These are phyloP conservation scores for Rhynchotus rufescens DNA, from an alignment of 2,797 vertebrate genomes.

Conservation along the genomic window DNA sequence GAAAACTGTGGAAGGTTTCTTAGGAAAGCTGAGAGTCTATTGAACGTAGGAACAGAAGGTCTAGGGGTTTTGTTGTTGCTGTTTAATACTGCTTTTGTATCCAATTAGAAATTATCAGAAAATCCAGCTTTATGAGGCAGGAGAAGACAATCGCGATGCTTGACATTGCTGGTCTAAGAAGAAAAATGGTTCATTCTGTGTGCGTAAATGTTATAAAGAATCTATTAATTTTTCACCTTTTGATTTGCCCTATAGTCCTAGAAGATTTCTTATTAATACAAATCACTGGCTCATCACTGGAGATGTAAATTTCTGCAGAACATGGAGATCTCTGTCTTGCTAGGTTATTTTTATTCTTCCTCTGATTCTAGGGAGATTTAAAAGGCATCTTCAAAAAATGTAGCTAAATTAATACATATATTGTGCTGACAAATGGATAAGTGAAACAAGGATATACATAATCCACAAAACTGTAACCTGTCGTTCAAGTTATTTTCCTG, in stretches of 20 bases:
- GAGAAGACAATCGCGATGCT: not conserved
- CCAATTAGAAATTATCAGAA: not conserved
- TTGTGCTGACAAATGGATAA: not conserved
- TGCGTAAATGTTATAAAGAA: not conserved
- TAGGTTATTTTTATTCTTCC: not conserved
- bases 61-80: too few species aligned
- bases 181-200: not conserved
- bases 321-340: not conserved
- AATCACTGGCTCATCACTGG: not conserved
- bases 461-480: not conserved
- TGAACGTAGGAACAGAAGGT: not conserved
- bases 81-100: not conserved
- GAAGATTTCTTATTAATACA: not conserved
- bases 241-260: not conserved
- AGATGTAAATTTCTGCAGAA: slow-evolving; percentile 8
- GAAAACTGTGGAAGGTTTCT: not conserved
- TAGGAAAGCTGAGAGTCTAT: not conserved
- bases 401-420: not conserved
- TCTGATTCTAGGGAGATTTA: not conserved
- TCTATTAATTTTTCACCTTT: not conserved
- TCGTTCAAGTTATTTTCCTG: slow-evolving; percentile 5
- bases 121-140: not conserved
- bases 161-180: not conserved
- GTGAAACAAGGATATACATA: not conserved
- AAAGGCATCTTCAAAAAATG: not conserved